Percentiles rank a stretch among this genome's conserved stretches.
Evolutionary conservation across 2,888 invertebrate genomes (phyloP).

Genomic region (Scaptomyza parva): DNA sequence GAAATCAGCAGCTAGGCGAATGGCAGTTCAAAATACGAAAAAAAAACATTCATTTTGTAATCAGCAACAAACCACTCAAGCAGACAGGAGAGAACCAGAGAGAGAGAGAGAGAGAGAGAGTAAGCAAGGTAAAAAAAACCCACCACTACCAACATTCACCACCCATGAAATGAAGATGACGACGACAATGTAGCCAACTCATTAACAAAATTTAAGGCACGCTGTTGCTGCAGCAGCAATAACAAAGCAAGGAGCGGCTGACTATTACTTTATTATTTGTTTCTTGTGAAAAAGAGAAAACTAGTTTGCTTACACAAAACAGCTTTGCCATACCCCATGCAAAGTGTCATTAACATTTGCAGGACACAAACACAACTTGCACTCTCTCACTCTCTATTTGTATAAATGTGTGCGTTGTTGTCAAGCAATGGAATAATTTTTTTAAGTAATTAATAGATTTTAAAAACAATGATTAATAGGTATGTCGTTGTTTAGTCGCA

Average conservation of each 20-base stretch:
- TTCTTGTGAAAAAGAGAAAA: constrained; percentile 41
- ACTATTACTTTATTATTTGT: constrained; percentile 40
- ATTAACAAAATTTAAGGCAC: constrained; percentile 60
- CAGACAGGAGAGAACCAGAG: neutral
- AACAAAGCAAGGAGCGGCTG: constrained; percentile 24
- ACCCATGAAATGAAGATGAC: constrained; percentile 62
- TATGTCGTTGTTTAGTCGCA: constrained; percentile 32
- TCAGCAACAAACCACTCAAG: constrained; percentile 37
- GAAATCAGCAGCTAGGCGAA: constrained; percentile 6
- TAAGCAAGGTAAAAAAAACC: constrained; percentile 38
- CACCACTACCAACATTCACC: constrained; percentile 56
- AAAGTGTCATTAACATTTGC: constrained; percentile 44
- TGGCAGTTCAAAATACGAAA: constrained; percentile 28
- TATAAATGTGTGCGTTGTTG: constrained; percentile 10
- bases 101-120: constrained; percentile 22
- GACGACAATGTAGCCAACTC: constrained; percentile 52
- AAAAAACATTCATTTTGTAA: constrained; percentile 47
- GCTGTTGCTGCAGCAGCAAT: constrained; percentile 11
- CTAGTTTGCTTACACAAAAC: constrained; percentile 56
- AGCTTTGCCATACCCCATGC: constrained; percentile 41
- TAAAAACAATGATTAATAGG: constrained; percentile 45
- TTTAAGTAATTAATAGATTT: constrained; percentile 32
- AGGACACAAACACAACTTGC: constrained; percentile 30
- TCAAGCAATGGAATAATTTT: constrained; percentile 15
- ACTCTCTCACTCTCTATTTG: neutral